A percentile compares a stretch with the other conserved stretches of the same genome.
phyloP scores from a whole-genome alignment of 2,113 vertebrate species.

The Oryzias melastigma region DNA sequence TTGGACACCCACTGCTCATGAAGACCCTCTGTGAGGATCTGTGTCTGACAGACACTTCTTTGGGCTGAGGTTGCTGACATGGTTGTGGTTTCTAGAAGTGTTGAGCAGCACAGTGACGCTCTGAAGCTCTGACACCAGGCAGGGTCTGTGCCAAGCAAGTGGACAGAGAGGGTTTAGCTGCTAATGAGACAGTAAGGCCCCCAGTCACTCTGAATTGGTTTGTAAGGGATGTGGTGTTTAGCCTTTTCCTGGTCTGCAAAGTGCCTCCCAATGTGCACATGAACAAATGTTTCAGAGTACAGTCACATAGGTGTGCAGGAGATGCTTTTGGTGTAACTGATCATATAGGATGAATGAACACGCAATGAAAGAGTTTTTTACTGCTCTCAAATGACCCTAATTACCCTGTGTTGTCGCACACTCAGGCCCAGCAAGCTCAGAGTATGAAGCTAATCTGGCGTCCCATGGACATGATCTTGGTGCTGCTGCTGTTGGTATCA shows the following conservation, averaged over 20 bases:
- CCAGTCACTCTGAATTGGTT: too few species aligned
- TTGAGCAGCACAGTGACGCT: too few species aligned
- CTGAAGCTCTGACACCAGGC: too few species aligned
- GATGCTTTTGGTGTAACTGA: not conserved
- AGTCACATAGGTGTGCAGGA: not conserved
- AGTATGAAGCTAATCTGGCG: constrained; percentile 77
- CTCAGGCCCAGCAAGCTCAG: constrained; percentile 81
- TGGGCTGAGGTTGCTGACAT: too few species aligned
- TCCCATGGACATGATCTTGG: constrained; percentile 77
- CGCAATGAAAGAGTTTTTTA: not conserved
- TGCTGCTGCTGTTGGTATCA: constrained; percentile 74
- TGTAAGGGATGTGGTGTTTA: not conserved
- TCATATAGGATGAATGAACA: not conserved
- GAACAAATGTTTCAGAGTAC: not conserved
- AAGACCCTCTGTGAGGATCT: too few species aligned
- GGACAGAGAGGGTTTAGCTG: too few species aligned
- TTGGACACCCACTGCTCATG: too few species aligned
- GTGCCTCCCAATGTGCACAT: not conserved
- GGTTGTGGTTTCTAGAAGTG: too few species aligned
- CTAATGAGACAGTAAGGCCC: too few species aligned
- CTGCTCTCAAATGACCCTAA: not conserved
- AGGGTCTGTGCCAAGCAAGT: too few species aligned
- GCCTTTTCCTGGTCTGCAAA: not conserved
- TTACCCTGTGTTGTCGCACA: not conserved
- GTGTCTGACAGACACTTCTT: too few species aligned